Evolutionary conservation across 2,797 vertebrate species (phyloP).

Genomic region (Threskiornis aethiopicus): DNA sequence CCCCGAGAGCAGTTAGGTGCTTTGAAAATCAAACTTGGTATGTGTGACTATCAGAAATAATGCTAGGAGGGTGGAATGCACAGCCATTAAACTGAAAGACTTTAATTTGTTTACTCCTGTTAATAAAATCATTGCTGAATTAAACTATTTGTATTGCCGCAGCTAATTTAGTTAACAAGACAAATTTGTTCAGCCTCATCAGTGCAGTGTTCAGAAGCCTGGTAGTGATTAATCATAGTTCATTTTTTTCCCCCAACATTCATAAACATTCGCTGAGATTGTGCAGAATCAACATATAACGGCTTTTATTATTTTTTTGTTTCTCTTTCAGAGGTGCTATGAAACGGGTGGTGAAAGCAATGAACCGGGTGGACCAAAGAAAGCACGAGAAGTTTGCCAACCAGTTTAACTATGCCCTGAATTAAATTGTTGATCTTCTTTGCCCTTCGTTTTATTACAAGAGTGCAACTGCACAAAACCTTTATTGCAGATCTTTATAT

Average conservation of each 20-base stretch:
- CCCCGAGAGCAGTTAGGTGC: background rate
- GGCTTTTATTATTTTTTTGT: background rate
- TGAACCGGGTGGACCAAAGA: conserved; percentile 85
- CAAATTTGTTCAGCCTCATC: conserved; percentile 73
- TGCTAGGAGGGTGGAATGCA: background rate
- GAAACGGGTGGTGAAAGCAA: conserved; percentile 84
- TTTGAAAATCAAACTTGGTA: background rate
- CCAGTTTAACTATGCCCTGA: conserved; percentile 96
- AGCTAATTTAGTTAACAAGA: conserved; percentile 73
- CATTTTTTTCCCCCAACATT: background rate
- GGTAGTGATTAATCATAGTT: conserved; percentile 54
- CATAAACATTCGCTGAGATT: conserved; percentile 14
- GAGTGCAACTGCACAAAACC: background rate
- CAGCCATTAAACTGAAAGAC: background rate
- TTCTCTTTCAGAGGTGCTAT: conserved; percentile 81
- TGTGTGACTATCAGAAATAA: conserved; percentile 8
- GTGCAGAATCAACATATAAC: background rate
- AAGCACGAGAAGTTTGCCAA: conserved; percentile 97
- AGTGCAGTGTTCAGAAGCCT: conserved; percentile 34
- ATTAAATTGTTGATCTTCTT: conserved; percentile 67
- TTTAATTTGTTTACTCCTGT: conserved; percentile 70
- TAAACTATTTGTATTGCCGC: conserved; percentile 65
- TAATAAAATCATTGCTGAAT: conserved; percentile 67
- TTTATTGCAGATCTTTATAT: background rate
- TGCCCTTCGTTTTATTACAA: too few relatives aligned